Evolutionary conservation across 2,888 invertebrate species (phyloP).

Genomic region (Heliconius erato): DNA sequence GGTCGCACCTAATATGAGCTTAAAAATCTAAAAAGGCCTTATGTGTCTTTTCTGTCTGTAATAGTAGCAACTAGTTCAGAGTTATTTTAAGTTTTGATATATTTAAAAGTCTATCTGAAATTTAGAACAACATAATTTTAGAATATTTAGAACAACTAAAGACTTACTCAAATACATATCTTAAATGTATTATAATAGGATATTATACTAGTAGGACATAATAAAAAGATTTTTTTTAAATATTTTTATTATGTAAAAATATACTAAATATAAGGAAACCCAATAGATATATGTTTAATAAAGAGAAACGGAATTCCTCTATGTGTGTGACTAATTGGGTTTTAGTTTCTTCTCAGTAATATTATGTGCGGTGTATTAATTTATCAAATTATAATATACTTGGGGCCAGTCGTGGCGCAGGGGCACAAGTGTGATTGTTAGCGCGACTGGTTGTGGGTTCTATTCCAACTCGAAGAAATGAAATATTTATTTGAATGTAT

Average conservation of each 20-base stretch:
- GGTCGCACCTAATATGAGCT: conserved; percentile 36
- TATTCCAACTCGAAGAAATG: too few species aligned
- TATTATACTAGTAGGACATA: neutral
- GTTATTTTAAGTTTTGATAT: conserved; percentile 29
- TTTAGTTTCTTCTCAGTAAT: neutral
- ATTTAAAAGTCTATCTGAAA: neutral
- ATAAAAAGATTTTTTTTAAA: too few species aligned
- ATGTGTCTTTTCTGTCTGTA: conserved; percentile 31
- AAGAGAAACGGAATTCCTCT: neutral
- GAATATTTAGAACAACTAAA: neutral
- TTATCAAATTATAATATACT: neutral
- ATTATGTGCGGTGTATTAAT: neutral
- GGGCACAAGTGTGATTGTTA: too few species aligned
- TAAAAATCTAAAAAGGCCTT: conserved; percentile 36
- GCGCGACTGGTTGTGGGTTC: too few species aligned
- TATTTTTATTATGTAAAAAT: neutral
- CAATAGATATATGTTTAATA: neutral
- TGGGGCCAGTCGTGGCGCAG: too few species aligned
- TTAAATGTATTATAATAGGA: neutral
- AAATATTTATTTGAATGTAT: too few species aligned
- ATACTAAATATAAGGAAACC: neutral
- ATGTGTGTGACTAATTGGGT: neutral
- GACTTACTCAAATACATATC: neutral
- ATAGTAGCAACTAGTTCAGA: conserved; percentile 37
- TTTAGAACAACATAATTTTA: conserved; percentile 11